phyloP scores from a whole-genome alignment of 2,888 invertebrate species.

The Coleophora deauratella region DNA sequence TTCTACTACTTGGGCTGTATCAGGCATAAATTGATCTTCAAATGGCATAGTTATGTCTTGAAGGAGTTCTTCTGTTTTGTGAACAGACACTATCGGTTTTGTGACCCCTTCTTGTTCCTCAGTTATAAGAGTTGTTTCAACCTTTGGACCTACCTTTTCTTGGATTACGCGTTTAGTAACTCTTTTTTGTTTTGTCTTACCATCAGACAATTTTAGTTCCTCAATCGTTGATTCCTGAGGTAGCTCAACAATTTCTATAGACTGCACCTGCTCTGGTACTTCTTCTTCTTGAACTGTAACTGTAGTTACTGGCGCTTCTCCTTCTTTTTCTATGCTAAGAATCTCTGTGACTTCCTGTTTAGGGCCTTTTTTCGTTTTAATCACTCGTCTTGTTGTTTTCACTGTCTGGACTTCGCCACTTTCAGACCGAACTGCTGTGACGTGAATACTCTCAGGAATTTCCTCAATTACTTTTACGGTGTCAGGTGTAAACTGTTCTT shows the following conservation, averaged over 20 bases:
- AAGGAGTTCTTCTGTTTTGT: conserved; percentile 25
- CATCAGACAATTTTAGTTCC: conserved; percentile 26
- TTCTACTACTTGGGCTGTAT: conserved; percentile 29
- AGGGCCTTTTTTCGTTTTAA: conserved; percentile 22
- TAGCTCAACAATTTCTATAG: conserved; percentile 21
- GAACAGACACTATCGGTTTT: conserved; percentile 40
- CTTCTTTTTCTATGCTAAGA: conserved; percentile 21
- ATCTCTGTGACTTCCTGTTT: conserved; percentile 25
- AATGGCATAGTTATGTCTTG: conserved; percentile 11
- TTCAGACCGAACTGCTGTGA: conserved; percentile 16
- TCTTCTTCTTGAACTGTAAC: conserved; percentile 36
- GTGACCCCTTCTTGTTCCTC: conserved; percentile 6
- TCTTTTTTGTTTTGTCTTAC: conserved; percentile 27
- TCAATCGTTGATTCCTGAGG: conserved; percentile 32
- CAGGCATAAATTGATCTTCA: conserved; percentile 9
- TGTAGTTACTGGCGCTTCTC: conserved; percentile 23
- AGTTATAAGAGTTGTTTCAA: conserved; percentile 19
- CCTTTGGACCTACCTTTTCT: conserved; percentile 39
- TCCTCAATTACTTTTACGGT: conserved; percentile 26
- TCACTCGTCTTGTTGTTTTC: conserved; percentile 27
- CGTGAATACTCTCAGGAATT: conserved; percentile 14
- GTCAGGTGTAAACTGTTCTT: conserved; percentile 20
- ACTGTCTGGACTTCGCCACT: conserved; percentile 28
- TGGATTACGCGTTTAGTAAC: conserved; percentile 39
- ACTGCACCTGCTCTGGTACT: conserved; percentile 32